Percentiles rank a stretch among this genome's conserved stretches.
Conservation (phyloP, 2,797 vertebrate genomes). For the Takifugu rubripes region DNA sequence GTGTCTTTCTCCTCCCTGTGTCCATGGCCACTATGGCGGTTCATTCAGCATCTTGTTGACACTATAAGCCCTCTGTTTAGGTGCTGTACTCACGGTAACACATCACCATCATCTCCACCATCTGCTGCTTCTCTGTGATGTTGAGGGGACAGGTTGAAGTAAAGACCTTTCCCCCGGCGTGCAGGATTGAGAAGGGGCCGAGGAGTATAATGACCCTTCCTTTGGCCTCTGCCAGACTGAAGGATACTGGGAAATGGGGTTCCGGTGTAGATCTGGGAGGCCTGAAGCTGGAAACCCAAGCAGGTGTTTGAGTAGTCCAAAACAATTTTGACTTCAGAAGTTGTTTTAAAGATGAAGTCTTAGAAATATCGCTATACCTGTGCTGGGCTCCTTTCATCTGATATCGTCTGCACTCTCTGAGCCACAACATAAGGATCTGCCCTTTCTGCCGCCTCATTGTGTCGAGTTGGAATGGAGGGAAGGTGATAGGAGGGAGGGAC, state of each 20-base stretch:
- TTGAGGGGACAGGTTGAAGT: constrained; percentile 32
- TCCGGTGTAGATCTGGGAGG: constrained; percentile 52
- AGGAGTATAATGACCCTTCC: constrained; percentile 66
- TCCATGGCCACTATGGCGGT: too few species aligned
- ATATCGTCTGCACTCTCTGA: constrained; percentile 41
- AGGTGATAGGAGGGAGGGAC: constrained; percentile 26
- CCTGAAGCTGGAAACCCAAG: constrained; percentile 42
- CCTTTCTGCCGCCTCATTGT: constrained; percentile 33
- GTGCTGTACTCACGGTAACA: constrained; percentile 56
- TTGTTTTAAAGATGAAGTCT: too few species aligned
- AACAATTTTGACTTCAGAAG: too few species aligned
- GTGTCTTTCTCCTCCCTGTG: too few species aligned
- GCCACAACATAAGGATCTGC: constrained; percentile 5
- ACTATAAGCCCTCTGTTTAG: neutral
- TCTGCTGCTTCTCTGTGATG: constrained; percentile 24
- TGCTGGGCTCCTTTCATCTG: constrained; percentile 19
- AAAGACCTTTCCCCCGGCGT: constrained; percentile 70
- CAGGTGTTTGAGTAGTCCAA: too few species aligned
- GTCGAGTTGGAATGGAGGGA: constrained; percentile 26
- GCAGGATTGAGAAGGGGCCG: constrained; percentile 74
- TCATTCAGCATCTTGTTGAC: too few species aligned
- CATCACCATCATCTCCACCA: constrained; percentile 25
- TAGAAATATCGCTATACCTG: constrained; percentile 45
- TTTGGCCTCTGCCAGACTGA: constrained; percentile 38
- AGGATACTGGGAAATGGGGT: constrained; percentile 74